phyloP scores from a whole-genome alignment of 2,113 vertebrate genomes.

The Laticauda colubrina region DNA sequence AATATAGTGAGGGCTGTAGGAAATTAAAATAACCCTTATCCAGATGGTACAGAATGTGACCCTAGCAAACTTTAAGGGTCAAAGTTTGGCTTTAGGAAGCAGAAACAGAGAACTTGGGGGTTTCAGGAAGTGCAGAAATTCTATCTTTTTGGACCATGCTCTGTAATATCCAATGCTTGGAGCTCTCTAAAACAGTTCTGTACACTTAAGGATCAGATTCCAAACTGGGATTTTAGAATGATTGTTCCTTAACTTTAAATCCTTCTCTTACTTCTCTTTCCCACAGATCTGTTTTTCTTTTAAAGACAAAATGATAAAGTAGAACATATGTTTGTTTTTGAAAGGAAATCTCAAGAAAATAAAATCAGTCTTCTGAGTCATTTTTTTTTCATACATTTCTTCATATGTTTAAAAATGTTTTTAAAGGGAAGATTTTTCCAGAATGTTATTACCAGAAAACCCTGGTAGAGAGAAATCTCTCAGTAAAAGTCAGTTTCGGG shows the following conservation, averaged over 20 bases:
- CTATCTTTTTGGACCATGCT: conserved; percentile 36
- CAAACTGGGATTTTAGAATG: conserved; percentile 35
- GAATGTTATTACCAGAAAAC: conserved; percentile 47
- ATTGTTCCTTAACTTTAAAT: conserved; percentile 54
- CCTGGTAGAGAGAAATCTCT: conserved; percentile 28
- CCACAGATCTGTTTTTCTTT: conserved; percentile 19
- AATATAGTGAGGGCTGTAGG: neutral
- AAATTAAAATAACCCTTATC: neutral
- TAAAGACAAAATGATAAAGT: conserved; percentile 62
- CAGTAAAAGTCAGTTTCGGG: conserved; percentile 16
- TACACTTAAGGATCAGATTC: conserved; percentile 31
- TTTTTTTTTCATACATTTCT: conserved; percentile 46
- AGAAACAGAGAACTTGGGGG: neutral
- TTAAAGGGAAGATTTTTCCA: conserved; percentile 49
- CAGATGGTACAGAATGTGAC: neutral
- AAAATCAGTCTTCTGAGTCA: conserved; percentile 37
- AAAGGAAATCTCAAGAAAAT: conserved; percentile 48
- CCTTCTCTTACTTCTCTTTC: neutral
- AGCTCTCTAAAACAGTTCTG: conserved; percentile 44
- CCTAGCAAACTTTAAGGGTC: neutral
- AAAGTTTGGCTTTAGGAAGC: neutral
- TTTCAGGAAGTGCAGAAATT: neutral
- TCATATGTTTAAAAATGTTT: conserved; percentile 45
- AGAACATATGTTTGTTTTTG: conserved; percentile 59
- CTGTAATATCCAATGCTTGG: conserved; percentile 34